These are phyloP conservation scores for Threskiornis aethiopicus DNA, from an alignment of 2,797 vertebrate species.

Conservation along the genomic window DNA sequence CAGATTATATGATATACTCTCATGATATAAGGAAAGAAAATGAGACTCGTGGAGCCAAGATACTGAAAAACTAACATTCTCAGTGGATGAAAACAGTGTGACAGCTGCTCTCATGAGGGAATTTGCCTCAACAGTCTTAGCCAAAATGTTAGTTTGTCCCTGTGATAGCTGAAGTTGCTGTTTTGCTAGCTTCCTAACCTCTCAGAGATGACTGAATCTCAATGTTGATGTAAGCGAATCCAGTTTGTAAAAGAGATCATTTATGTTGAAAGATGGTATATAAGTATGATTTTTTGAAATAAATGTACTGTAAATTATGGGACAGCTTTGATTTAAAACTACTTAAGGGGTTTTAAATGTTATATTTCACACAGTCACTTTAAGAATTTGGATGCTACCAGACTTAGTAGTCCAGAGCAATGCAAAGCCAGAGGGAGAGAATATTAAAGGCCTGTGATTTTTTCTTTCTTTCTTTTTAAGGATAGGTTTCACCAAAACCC, in stretches of 20 bases:
- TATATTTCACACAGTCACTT: neutral
- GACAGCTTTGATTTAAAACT: neutral
- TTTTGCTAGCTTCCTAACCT: neutral
- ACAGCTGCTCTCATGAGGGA: neutral
- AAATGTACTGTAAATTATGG: neutral
- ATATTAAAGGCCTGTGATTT: neutral
- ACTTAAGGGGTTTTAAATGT: neutral
- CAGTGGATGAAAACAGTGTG: neutral
- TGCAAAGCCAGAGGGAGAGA: neutral
- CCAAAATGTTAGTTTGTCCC: neutral
- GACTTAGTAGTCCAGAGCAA: neutral
- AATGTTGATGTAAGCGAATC: neutral
- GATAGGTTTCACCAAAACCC: neutral
- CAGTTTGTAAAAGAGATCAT: neutral
- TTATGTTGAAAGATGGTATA: neutral
- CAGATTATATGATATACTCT: neutral
- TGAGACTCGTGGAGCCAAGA: neutral
- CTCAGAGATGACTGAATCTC: neutral
- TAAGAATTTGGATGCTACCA: neutral
- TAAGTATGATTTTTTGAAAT: neutral
- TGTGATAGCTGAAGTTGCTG: neutral
- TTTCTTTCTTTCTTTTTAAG: neutral
- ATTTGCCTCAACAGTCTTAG: neutral
- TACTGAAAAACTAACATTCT: neutral
- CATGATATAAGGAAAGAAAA: neutral